Evolutionary conservation across 2,888 invertebrate genomes (phyloP).

Genomic region (Hedychridium roseum): DNA sequence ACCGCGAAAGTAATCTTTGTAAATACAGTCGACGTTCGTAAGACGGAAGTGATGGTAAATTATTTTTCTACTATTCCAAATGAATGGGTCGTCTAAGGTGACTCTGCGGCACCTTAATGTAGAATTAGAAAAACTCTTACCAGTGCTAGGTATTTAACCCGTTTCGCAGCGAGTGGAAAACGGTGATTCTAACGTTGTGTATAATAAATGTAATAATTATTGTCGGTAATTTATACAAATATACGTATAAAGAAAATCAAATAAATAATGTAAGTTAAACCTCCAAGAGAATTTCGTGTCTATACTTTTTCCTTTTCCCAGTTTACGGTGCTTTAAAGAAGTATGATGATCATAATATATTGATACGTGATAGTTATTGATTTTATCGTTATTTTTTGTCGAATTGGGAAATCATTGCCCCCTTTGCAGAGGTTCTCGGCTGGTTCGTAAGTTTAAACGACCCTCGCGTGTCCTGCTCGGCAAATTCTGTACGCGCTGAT

Average conservation of each 20-base stretch:
- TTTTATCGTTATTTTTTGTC: no score
- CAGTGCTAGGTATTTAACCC: conserved; percentile 30
- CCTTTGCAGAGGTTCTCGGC: no score
- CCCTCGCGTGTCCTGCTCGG: no score
- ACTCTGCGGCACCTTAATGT: conserved; percentile 2
- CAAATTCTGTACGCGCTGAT: conserved; percentile 53
- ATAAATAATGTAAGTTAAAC: conserved; percentile 15
- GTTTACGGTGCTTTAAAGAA: no score
- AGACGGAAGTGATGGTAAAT: neutral
- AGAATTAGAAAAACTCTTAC: conserved; percentile 28
- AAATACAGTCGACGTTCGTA: no score
- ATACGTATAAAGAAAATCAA: conserved; percentile 22
- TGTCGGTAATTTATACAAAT: conserved; percentile 47
- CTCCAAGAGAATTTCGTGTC: no score
- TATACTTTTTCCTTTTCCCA: no score
- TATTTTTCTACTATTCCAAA: neutral
- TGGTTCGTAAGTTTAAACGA: no score
- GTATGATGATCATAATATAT: no score
- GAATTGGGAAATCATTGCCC: no score
- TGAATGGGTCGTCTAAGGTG: neutral
- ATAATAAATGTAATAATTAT: conserved; percentile 42
- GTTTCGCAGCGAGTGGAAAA: conserved; percentile 29
- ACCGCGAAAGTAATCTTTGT: no score
- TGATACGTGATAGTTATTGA: no score
- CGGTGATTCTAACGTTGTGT: conserved; percentile 46